A percentile compares a stretch with the other conserved stretches of the same genome.
These are phyloP conservation scores for Philhelius pedissequus DNA, from an alignment of 2,888 invertebrate species.

Conservation along the genomic window DNA sequence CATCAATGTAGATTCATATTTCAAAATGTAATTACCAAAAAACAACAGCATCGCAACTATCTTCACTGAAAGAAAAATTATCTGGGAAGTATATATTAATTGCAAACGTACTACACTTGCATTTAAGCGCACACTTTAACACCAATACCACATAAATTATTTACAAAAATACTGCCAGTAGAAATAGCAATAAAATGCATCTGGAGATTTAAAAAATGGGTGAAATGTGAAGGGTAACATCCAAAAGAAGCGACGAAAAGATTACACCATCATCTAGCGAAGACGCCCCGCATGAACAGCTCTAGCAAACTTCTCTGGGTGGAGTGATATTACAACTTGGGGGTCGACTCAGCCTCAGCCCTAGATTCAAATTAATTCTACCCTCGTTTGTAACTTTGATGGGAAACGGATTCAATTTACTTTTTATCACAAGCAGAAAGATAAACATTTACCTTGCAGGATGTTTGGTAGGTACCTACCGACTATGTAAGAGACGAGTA, in stretches of 20 bases:
- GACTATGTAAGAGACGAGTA: neutral
- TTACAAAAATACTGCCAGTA: no score
- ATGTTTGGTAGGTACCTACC: slow-evolving; percentile 42
- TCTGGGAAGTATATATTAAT: no score
- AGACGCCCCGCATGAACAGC: neutral
- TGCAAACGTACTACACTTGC: no score
- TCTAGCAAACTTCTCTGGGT: neutral
- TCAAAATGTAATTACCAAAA: no score
- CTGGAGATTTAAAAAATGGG: no score
- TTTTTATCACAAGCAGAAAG: slow-evolving; percentile 66
- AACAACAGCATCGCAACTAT: no score
- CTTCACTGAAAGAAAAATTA: no score
- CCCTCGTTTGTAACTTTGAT: slow-evolving; percentile 67
- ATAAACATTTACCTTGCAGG: slow-evolving; percentile 66
- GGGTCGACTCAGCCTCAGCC: slow-evolving; percentile 3
- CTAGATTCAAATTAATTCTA: slow-evolving; percentile 58
- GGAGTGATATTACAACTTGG: neutral
- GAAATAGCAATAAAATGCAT: no score
- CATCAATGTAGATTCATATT: no score
- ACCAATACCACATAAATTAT: no score
- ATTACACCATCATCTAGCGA: neutral
- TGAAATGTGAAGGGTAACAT: neutral
- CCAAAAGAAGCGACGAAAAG: neutral
- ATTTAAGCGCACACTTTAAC: no score
- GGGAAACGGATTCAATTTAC: slow-evolving; percentile 68